Evolutionary conservation across 2,797 vertebrate species (phyloP).

Genomic region (Nannoperca obscura): DNA sequence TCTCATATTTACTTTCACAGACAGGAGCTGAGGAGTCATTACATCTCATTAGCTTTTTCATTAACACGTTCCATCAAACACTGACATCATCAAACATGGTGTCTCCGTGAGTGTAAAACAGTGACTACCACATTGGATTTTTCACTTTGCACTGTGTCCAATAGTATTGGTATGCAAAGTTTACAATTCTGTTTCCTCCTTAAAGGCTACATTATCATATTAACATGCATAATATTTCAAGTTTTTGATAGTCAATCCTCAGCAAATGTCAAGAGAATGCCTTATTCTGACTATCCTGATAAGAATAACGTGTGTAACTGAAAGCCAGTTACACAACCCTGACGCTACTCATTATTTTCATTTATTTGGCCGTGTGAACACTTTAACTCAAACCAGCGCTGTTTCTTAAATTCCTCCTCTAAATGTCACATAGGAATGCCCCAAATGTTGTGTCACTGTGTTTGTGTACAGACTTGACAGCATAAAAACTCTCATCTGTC

Average conservation of each 20-base stretch:
- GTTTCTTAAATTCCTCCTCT: conserved; percentile 37
- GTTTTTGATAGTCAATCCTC: conserved; percentile 26
- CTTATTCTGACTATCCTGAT: conserved; percentile 18
- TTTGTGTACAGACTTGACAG: conserved; percentile 60
- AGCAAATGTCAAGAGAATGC: conserved; percentile 44
- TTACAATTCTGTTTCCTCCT: conserved; percentile 16
- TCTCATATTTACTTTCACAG: conserved; percentile 88
- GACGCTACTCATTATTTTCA: not conserved
- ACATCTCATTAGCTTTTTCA: conserved; percentile 86
- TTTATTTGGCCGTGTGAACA: conserved; percentile 27
- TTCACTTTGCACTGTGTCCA: conserved; percentile 30
- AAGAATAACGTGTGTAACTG: conserved; percentile 2
- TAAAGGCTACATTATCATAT: conserved; percentile 9
- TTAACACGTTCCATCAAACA: conserved; percentile 82
- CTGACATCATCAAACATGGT: conserved; percentile 72
- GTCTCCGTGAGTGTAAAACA: conserved; percentile 56
- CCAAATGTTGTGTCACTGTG: conserved; percentile 36
- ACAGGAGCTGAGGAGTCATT: conserved; percentile 88
- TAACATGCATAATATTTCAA: conserved; percentile 12
- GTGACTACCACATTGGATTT: conserved; percentile 37
- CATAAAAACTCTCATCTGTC: conserved; percentile 48
- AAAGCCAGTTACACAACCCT: not conserved
- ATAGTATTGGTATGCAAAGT: conserved; percentile 29
- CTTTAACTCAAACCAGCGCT: conserved; percentile 16
- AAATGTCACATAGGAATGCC: conserved; percentile 58